These are phyloP conservation scores for Junonia oenone DNA, from an alignment of 2,888 invertebrate genomes.

Conservation along the genomic window DNA sequence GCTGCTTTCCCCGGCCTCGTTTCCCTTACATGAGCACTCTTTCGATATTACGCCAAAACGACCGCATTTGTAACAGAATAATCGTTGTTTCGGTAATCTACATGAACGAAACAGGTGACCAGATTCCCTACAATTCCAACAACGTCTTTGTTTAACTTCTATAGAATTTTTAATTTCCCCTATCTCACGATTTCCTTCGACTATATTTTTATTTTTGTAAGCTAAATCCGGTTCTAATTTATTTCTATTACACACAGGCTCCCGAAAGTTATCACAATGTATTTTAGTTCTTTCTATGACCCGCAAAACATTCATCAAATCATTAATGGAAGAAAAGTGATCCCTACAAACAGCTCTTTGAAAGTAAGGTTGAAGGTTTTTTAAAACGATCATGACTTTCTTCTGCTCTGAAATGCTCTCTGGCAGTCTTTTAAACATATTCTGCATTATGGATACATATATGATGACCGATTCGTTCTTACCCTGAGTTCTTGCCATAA, in stretches of 20 bases:
- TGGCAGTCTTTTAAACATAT: constrained; percentile 22
- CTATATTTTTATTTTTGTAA: too few species aligned
- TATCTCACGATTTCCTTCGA: too few species aligned
- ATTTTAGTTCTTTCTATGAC: constrained; percentile 16
- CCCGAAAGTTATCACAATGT: constrained; percentile 11
- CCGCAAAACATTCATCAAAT: constrained; percentile 10
- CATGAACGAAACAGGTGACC: constrained; percentile 23
- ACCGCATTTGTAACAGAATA: constrained; percentile 28
- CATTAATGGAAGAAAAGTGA: constrained; percentile 5
- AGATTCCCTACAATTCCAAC: constrained; percentile 10
- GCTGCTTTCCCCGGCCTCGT: constrained; percentile 8
- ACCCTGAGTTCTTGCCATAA: constrained; percentile 15
- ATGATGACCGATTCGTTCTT: constrained; percentile 19
- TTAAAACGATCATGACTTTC: constrained; percentile 6
- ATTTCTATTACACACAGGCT: neutral
- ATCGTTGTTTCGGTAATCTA: constrained; percentile 13
- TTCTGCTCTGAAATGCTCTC: constrained; percentile 8
- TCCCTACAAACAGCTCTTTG: constrained; percentile 20
- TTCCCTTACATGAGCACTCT: constrained; percentile 27
- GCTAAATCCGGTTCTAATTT: constrained; percentile 9
- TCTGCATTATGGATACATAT: constrained; percentile 20
- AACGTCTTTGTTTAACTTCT: too few species aligned
- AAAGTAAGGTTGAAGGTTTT: constrained; percentile 19
- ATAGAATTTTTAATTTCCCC: too few species aligned
- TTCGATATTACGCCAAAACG: constrained; percentile 16